These are phyloP conservation scores for Hemithea aestivaria DNA, from an alignment of 2,888 invertebrate genomes.

Conservation along the genomic window DNA sequence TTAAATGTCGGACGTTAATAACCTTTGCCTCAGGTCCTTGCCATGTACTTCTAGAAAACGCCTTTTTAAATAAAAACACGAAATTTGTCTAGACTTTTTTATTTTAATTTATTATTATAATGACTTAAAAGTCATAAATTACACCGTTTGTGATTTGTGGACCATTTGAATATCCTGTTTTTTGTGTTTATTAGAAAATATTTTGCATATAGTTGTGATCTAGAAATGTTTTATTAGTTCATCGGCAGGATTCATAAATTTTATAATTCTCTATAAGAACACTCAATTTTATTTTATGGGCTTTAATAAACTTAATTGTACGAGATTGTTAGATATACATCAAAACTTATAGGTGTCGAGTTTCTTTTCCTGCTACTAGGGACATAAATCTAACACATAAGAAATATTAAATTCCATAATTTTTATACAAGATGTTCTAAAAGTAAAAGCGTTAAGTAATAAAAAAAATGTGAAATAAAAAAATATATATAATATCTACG, in stretches of 20 bases:
- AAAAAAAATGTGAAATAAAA: too few species aligned
- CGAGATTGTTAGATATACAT: neutral
- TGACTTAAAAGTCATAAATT: slow-evolving; percentile 9
- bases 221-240: slow-evolving; percentile 5
- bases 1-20: too few species aligned
- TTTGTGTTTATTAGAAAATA: neutral
- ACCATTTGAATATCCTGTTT: slow-evolving; percentile 10
- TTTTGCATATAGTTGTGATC: slow-evolving; percentile 10
- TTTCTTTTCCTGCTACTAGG: too few species aligned
- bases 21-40: too few species aligned
- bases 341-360: too few species aligned
- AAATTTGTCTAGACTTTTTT: neutral
- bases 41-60: slow-evolving; percentile 1
- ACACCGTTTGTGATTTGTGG: slow-evolving; percentile 1
- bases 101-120: slow-evolving; percentile 6
- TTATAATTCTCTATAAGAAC: neutral
- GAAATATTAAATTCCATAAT: too few species aligned
- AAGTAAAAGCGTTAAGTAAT: too few species aligned
- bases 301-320: neutral
- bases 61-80: slow-evolving; percentile 1
- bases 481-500: too few species aligned
- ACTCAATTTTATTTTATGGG: too few species aligned
- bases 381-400: too few species aligned
- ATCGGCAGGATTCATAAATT: slow-evolving; percentile 10
- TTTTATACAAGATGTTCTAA: too few species aligned